A percentile compares a stretch with the other conserved stretches of the same genome.
These are phyloP conservation scores for Drosophila recens DNA, from an alignment of 2,888 invertebrate species.

Conservation along the genomic window DNA sequence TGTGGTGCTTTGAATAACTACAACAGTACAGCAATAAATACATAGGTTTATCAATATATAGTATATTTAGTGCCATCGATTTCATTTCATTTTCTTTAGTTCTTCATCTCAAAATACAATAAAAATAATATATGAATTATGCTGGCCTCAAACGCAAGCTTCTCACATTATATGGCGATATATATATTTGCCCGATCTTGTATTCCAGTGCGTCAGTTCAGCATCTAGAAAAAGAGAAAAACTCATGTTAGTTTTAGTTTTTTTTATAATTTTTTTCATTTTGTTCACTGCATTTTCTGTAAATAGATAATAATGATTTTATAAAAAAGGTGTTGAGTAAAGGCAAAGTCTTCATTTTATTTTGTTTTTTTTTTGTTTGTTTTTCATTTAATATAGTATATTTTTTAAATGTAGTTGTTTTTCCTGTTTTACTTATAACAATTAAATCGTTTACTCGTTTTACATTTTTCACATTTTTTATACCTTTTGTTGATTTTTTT, in stretches of 20 bases:
- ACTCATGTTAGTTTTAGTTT: conserved; percentile 54
- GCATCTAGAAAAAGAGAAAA: conserved; percentile 73
- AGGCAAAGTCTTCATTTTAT: conserved; percentile 25
- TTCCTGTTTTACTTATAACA: conserved; percentile 70
- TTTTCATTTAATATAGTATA: conserved; percentile 62
- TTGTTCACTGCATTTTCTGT: conserved; percentile 12
- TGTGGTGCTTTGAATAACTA: conserved; percentile 59
- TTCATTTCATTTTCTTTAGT: conserved; percentile 37
- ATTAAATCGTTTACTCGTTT: conserved; percentile 74
- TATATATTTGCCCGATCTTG: neutral
- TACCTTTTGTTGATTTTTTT: conserved; percentile 35
- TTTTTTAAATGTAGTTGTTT: conserved; percentile 66
- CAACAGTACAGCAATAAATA: conserved; percentile 74
- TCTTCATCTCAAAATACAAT: conserved; percentile 57
- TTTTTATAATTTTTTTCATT: neutral
- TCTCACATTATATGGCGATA: conserved; percentile 27
- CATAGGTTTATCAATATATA: conserved; percentile 63
- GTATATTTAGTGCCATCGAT: conserved; percentile 54
- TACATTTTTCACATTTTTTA: conserved; percentile 57
- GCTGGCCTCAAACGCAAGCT: conserved; percentile 27
- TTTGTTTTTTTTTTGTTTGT: conserved; percentile 36
- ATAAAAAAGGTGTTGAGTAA: conserved; percentile 19
- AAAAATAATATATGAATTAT: conserved; percentile 39
- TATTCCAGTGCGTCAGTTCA: conserved; percentile 8
- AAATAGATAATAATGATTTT: conserved; percentile 17